Conservation (phyloP, 2,888 invertebrate genomes). For the Portevinia maculata region DNA sequence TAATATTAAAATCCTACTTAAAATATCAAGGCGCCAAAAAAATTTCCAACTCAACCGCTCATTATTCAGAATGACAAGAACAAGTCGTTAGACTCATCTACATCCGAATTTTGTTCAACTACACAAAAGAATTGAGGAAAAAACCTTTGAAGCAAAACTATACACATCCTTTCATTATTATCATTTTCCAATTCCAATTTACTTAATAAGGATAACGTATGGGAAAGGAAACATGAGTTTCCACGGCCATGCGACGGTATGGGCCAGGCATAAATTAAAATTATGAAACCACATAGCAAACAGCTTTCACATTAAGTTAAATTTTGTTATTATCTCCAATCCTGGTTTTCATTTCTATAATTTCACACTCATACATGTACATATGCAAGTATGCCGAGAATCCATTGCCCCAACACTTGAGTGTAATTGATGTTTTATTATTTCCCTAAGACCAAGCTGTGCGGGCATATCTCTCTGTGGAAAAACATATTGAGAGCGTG, state of each 20-base stretch:
- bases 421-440: slow-evolving; percentile 73
- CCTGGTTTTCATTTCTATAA: slow-evolving; percentile 33
- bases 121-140: not conserved
- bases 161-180: slow-evolving; percentile 53
- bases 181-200: slow-evolving; percentile 71
- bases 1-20: not conserved
- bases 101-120: slow-evolving; percentile 3
- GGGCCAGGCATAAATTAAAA: slow-evolving; percentile 64
- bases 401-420: slow-evolving; percentile 33
- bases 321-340: slow-evolving; percentile 67
- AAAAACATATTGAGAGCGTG: slow-evolving; percentile 67
- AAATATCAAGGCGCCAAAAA: slow-evolving; percentile 50
- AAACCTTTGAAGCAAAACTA: slow-evolving; percentile 30
- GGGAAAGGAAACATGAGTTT: slow-evolving; percentile 63
- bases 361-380: slow-evolving; percentile 8
- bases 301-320: slow-evolving; percentile 69
- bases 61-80: slow-evolving; percentile 60
- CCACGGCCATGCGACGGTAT: slow-evolving; percentile 29
- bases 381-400: not conserved
- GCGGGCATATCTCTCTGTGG: slow-evolving; percentile 51
- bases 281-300: slow-evolving; percentile 71
- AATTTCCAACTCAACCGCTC: slow-evolving; percentile 49
- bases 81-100: slow-evolving; percentile 30
- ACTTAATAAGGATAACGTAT: slow-evolving; percentile 59
- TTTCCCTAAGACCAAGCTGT: slow-evolving; percentile 56